phyloP scores from a whole-genome alignment of 2,888 invertebrate genomes.

The Heliconius hortense region DNA sequence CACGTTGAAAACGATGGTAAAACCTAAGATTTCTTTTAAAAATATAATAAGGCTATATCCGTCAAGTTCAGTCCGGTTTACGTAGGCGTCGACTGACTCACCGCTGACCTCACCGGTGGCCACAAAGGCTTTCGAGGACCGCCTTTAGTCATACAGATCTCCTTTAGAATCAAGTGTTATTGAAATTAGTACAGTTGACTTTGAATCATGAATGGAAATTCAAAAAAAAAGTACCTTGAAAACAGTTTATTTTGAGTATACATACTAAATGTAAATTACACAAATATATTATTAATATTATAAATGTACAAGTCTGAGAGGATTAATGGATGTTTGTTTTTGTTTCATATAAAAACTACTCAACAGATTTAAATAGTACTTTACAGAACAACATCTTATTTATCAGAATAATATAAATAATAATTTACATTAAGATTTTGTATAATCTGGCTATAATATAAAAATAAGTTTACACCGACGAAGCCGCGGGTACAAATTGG shows the following conservation, averaged over 20 bases:
- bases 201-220: constrained; percentile 4
- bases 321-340: too few species aligned
- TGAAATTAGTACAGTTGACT: constrained; percentile 16
- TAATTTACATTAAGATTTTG: too few species aligned
- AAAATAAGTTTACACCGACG: too few species aligned
- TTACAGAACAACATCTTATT: too few species aligned
- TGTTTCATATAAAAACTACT: too few species aligned
- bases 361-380: too few species aligned
- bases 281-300: background rate
- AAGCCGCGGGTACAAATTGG: too few species aligned
- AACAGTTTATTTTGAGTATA: background rate
- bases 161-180: constrained; percentile 20
- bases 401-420: too few species aligned
- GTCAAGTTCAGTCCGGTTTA: constrained; percentile 37
- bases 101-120: constrained; percentile 39
- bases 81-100: constrained; percentile 43
- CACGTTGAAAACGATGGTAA: background rate
- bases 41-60: constrained; percentile 32
- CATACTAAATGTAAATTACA: background rate
- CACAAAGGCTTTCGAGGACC: constrained; percentile 41
- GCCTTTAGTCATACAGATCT: constrained; percentile 31
- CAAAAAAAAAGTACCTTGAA: background rate
- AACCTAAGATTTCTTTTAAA: background rate
- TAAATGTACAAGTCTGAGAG: too few species aligned
- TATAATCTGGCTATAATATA: too few species aligned